Conservation (phyloP, 2,113 vertebrate species). For the Dissostichus mawsoni region DNA sequence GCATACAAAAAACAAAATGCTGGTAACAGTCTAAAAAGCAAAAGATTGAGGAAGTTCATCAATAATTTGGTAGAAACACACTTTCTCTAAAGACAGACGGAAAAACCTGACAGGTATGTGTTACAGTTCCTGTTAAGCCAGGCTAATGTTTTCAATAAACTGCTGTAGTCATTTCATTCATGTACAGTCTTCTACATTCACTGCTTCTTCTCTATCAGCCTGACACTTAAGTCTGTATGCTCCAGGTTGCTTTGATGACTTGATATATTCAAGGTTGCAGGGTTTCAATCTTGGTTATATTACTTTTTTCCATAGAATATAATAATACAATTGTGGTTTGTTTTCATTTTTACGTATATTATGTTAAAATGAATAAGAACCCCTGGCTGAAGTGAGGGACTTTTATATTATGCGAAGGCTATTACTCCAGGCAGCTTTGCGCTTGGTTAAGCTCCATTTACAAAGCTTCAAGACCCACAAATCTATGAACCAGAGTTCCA, state of each 20-base stretch:
- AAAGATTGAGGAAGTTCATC: not conserved
- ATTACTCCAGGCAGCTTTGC: not conserved
- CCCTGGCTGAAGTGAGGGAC: not conserved
- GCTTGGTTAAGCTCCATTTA: not conserved
- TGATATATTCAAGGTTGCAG: not conserved
- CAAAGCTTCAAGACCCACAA: constrained; percentile 6
- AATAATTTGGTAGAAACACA: not conserved
- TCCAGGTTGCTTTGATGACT: not conserved
- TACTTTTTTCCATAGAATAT: not conserved
- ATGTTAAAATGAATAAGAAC: not conserved
- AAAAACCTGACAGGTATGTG: not conserved
- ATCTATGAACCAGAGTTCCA: not conserved
- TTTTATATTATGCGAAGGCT: not conserved
- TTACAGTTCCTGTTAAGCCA: not conserved
- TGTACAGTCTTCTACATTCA: not conserved
- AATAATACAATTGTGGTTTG: not conserved
- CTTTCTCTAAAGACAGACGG: not conserved
- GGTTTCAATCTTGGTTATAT: not conserved
- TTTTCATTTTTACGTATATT: not conserved
- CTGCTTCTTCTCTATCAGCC: not conserved
- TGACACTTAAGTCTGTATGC: constrained; percentile 1
- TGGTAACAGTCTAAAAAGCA: not conserved
- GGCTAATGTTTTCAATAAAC: not conserved
- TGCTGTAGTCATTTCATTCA: not conserved
- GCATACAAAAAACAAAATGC: not conserved